These are phyloP conservation scores for Barbus barbus DNA, from an alignment of 2,113 vertebrate species.

Conservation along the genomic window DNA sequence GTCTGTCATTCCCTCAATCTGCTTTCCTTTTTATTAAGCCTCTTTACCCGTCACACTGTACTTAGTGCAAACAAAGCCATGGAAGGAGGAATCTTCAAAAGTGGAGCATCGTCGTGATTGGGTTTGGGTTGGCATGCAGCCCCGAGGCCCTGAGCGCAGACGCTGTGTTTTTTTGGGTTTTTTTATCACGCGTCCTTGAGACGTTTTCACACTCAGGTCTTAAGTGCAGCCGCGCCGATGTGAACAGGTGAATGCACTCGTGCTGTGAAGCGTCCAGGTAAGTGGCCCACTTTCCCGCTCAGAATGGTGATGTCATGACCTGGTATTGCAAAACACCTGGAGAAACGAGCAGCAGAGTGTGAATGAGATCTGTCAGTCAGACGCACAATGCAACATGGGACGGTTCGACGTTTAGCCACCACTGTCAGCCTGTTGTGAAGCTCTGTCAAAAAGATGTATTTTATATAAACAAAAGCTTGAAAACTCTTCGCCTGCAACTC, in stretches of 20 bases:
- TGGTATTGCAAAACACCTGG: conserved; percentile 3
- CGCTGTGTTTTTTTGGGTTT: background rate
- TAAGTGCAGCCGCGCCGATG: conserved; percentile 18
- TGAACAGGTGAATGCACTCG: conserved; percentile 47
- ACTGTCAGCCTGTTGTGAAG: background rate
- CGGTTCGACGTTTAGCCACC: background rate
- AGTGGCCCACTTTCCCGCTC: conserved; percentile 36
- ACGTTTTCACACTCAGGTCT: conserved; percentile 30
- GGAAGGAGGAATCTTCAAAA: conserved; percentile 6
- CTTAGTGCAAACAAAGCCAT: conserved; percentile 40
- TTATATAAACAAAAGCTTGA: conserved; percentile 18
- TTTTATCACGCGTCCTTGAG: conserved; percentile 2
- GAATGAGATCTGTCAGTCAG: conserved; percentile 17
- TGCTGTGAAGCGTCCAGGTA: conserved; percentile 39
- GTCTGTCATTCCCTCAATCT: conserved; percentile 45
- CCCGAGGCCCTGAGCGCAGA: background rate
- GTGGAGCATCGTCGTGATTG: conserved; percentile 11
- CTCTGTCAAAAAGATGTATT: background rate
- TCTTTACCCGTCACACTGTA: conserved; percentile 43
- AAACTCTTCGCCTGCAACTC: background rate
- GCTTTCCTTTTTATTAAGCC: conserved; percentile 28
- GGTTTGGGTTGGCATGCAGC: background rate
- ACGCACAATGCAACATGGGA: background rate
- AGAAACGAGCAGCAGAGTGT: conserved; percentile 23
- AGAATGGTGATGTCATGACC: conserved; percentile 20